A percentile compares a stretch with the other conserved stretches of the same genome.
Evolutionary conservation across 2,797 vertebrate species (phyloP).

Genomic region (Epinephelus awoara): DNA sequence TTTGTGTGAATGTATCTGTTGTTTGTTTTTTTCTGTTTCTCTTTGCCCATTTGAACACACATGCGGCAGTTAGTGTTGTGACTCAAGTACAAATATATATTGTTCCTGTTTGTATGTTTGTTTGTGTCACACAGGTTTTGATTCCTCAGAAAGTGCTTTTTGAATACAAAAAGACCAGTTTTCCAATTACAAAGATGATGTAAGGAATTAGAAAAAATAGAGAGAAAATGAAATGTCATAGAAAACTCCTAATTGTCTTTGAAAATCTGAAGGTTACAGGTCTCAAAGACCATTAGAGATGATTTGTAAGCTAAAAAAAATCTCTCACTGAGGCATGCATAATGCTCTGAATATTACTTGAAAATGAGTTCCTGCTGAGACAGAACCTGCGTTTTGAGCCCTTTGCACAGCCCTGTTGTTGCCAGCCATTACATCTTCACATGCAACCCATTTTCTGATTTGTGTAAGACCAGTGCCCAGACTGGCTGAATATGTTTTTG

Average conservation of each 20-base stretch:
- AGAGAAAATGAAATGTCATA: slow-evolving; percentile 33
- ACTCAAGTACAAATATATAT: slow-evolving; percentile 29
- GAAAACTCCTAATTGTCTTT: slow-evolving; percentile 34
- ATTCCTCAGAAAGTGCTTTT: slow-evolving; percentile 3
- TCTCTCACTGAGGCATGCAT: neutral
- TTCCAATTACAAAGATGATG: slow-evolving; percentile 8
- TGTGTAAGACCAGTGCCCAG: neutral
- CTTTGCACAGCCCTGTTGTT: neutral
- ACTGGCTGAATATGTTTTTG: neutral
- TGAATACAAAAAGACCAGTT: slow-evolving; percentile 4
- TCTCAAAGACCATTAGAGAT: slow-evolving; percentile 15
- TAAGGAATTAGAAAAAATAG: neutral
- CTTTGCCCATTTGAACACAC: slow-evolving; percentile 28
- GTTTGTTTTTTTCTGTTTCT: slow-evolving; percentile 9
- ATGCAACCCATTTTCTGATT: slow-evolving; percentile 4
- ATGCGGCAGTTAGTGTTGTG: slow-evolving; percentile 11
- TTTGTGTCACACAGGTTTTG: neutral
- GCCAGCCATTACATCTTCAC: neutral
- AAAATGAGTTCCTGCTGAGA: slow-evolving; percentile 19
- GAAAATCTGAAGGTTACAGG: slow-evolving; percentile 36
- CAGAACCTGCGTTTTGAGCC: slow-evolving; percentile 19
- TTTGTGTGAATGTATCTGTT: slow-evolving; percentile 27
- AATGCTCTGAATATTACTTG: slow-evolving; percentile 23
- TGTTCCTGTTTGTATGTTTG: slow-evolving; percentile 26
- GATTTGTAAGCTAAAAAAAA: slow-evolving; percentile 24